Base-by-base conservation (phyloP, 2,797 vertebrate genomes). In the Cossypha caffra region DNA sequence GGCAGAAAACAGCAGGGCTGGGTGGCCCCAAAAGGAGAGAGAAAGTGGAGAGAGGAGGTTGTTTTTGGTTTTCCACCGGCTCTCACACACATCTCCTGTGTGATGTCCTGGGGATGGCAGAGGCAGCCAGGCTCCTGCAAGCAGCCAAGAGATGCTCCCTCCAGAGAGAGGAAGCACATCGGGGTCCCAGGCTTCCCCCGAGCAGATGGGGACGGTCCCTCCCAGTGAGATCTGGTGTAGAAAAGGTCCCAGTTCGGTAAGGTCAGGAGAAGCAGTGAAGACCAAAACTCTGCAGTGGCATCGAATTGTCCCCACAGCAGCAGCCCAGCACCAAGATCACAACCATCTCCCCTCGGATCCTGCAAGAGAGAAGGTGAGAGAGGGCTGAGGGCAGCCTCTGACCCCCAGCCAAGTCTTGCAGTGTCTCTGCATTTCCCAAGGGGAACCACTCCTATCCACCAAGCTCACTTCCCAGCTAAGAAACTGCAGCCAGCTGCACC, bases 271-370 rank as follows among this genome's bases (percentile, higher is more conserved):
- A 42, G 8, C 57, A 40, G 29, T 33, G 31, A 51, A 29, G 73
- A 11, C 40, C 24, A 51, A 28, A 62, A 51, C 11, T 50, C 23
- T 3, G 2, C 47, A 33, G 29, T 51, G 19, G 18, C 31, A 33
- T 25, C 1, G 2, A 9, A 33, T 51, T 33, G 7, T 62, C 18
- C 31, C 31, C 16, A 13, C 18, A 42, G 67, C 16, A 42, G 31
- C 13, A 54, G 17, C 7, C 31, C 31, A 16, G 10, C 13, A 26
- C 23, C 13, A 33, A 42, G 13, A 26, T 16, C 37, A 19, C 23
- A 54, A 42, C 50, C 1, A 0, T 52, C 9, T 40, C 16, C 15
- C 29, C 23, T 42, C 21, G 0, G 0, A n/a, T 40, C 21, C 28
- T 16, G 15, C 47, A 42, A 69, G 29, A 25, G 16, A 25, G 48